Conservation (phyloP, 2,113 vertebrate species). For the Scomber japonicus region DNA sequence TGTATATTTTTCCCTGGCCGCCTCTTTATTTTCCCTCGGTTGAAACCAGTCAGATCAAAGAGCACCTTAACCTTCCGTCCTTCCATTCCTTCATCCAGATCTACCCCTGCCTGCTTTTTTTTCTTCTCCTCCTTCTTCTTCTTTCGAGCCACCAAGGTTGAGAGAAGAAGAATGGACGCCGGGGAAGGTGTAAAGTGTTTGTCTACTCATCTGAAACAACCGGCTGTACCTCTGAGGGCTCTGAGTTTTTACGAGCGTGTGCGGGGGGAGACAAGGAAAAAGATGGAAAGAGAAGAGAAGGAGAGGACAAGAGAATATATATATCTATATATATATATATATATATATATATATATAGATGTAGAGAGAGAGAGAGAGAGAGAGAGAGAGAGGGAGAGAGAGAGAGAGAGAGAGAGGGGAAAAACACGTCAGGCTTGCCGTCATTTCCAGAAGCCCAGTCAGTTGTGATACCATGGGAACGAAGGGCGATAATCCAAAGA, state of each 20-base stretch:
- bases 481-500: conserved; percentile 7
- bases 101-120: conserved; percentile 13
- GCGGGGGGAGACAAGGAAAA: conserved; percentile 5
- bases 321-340: background rate
- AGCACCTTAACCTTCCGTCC: conserved; percentile 55
- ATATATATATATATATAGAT: too few species aligned
- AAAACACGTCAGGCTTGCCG: conserved; percentile 29
- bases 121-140: conserved; percentile 6
- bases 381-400: background rate
- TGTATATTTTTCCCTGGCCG: conserved; percentile 92
- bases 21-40: conserved; percentile 91
- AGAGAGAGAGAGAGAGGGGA: background rate
- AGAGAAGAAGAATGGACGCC: conserved; percentile 51
- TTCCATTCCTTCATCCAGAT: conserved; percentile 43
- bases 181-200: conserved; percentile 73
- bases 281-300: conserved; percentile 13
- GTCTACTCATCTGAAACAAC: conserved; percentile 69
- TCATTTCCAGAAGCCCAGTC: conserved; percentile 56
- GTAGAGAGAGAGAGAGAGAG: too few species aligned
- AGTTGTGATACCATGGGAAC: conserved; percentile 56
- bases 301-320: conserved; percentile 22
- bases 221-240: conserved; percentile 38
- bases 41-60: conserved; percentile 85
- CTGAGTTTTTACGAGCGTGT: conserved; percentile 41
- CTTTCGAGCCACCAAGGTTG: conserved; percentile 72